Conservation (phyloP, 2,113 vertebrate genomes). For the Carollia perspicillata region DNA sequence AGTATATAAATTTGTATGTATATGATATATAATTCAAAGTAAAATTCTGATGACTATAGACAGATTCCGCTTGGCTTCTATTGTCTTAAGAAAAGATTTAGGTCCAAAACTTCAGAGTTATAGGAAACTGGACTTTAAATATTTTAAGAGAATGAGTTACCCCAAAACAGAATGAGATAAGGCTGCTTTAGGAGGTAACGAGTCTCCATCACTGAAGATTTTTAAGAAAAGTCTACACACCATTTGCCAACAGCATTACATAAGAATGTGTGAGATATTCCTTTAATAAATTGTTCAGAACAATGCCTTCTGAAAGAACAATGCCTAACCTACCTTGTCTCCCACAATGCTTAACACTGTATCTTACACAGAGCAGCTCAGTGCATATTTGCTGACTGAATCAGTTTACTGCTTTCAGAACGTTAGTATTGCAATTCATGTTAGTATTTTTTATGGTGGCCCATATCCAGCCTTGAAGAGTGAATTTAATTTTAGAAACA, state of each 20-base stretch:
- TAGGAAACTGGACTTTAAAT: background rate
- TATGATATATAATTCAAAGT: background rate
- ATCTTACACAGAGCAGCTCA: background rate
- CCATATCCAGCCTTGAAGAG: background rate
- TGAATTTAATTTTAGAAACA: background rate
- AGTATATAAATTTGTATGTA: background rate
- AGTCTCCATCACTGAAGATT: constrained; percentile 3
- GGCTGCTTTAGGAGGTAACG: background rate
- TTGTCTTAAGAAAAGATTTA: background rate
- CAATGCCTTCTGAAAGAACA: constrained; percentile 18
- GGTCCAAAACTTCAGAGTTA: background rate
- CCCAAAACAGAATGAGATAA: background rate
- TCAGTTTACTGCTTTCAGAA: constrained; percentile 12
- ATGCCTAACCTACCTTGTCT: background rate
- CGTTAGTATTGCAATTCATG: background rate
- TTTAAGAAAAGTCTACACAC: background rate
- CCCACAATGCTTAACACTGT: background rate
- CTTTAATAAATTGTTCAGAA: constrained; percentile 24
- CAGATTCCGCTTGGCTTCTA: background rate
- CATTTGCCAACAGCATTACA: constrained; percentile 24
- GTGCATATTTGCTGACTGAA: background rate
- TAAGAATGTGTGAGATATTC: constrained; percentile 21
- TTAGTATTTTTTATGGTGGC: background rate
- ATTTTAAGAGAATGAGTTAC: constrained; percentile 17
- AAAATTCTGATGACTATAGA: background rate